Percentiles rank a stretch among this genome's conserved stretches.
Evolutionary conservation across 2,888 invertebrate genomes (phyloP).

Genomic region (Psylliodes chrysocephalus): DNA sequence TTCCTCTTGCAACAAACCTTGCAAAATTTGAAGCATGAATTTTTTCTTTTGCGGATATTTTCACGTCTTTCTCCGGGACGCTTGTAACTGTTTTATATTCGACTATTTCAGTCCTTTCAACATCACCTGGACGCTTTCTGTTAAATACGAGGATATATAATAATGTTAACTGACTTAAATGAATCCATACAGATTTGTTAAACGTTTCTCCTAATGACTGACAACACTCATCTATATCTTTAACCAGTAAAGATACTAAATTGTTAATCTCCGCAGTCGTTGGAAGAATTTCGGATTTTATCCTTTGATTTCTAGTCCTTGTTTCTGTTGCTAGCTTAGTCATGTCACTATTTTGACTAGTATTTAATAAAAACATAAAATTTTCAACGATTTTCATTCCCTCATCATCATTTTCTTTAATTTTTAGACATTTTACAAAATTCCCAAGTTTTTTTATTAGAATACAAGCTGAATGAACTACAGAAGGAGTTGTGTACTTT

Average conservation of each 20-base stretch:
- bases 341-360: not conserved
- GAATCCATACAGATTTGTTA: not conserved
- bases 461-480: not conserved
- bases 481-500: not conserved
- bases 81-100: slow-evolving; percentile 12
- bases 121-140: too few relatives aligned
- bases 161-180: not conserved
- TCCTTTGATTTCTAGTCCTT: not conserved
- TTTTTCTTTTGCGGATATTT: not conserved
- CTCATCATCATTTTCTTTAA: not conserved
- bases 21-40: slow-evolving; percentile 2
- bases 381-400: not conserved
- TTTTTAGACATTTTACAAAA: not conserved
- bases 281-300: not conserved
- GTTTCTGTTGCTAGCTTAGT: not conserved
- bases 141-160: too few relatives aligned
- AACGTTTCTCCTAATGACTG: not conserved
- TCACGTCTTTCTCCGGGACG: not conserved
- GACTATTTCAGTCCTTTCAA: slow-evolving; percentile 11
- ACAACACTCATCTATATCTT: not conserved
- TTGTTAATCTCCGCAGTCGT: not conserved
- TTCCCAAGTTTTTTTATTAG: not conserved
- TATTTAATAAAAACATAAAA: not conserved
- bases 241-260: not conserved
- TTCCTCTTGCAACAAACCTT: slow-evolving; percentile 12